These are phyloP conservation scores for Drosophila erecta DNA, from an alignment of 1,140 invertebrate genomes.

Conservation along the genomic window DNA sequence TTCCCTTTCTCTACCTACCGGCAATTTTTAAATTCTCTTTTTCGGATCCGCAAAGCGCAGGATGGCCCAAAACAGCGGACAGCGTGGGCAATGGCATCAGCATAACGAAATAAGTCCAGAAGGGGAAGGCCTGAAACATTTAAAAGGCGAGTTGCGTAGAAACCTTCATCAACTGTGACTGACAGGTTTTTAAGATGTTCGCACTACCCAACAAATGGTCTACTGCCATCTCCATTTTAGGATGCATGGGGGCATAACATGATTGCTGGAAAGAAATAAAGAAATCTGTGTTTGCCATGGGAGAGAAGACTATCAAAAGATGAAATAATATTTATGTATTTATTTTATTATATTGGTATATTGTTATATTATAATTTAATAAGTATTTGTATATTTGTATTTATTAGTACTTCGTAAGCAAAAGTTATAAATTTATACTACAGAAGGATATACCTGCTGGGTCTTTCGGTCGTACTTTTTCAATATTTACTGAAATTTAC, in stretches of 20 bases:
- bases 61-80: conserved; percentile 31
- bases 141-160: conserved; percentile 72
- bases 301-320: not conserved
- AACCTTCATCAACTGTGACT: conserved; percentile 84
- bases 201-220: conserved; percentile 69
- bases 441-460: too few relatives aligned
- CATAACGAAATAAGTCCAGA: conserved; percentile 43
- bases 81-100: conserved; percentile 32
- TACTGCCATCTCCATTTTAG: conserved; percentile 55
- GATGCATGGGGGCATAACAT: not conserved
- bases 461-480: too few relatives aligned
- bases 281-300: not conserved
- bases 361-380: too few relatives aligned
- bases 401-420: too few relatives aligned
- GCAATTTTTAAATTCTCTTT: conserved; percentile 61
- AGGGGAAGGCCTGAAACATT: conserved; percentile 35
- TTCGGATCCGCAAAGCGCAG: conserved; percentile 20
- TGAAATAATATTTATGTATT: not conserved
- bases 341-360: too few relatives aligned
- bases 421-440: too few relatives aligned
- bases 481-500: too few relatives aligned
- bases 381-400: too few relatives aligned
- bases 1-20: conserved; percentile 27
- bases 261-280: not conserved
- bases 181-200: conserved; percentile 84